Evolutionary conservation across 1,140 invertebrate genomes (phyloP).

Genomic region (Trichoplusia ni): DNA sequence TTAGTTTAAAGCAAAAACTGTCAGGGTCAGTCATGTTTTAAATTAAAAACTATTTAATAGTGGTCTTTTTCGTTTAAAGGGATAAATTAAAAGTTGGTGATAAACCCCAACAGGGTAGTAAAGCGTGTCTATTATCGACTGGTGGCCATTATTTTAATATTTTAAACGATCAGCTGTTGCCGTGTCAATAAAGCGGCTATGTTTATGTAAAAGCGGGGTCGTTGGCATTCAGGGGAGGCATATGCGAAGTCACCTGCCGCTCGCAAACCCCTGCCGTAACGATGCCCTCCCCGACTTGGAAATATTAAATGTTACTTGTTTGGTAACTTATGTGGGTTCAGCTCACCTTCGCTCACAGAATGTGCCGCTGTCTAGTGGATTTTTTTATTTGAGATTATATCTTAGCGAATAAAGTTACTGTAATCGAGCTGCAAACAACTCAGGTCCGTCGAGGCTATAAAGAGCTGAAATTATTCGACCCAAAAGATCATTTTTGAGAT

Average conservation of each 20-base stretch:
- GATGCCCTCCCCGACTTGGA: constrained; percentile 38
- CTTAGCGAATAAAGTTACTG: constrained; percentile 9
- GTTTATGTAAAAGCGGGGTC: constrained; percentile 41
- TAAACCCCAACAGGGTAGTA: neutral
- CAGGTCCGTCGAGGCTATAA: neutral
- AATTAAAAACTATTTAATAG: neutral
- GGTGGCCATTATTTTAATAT: constrained; percentile 1
- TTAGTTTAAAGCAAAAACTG: neutral
- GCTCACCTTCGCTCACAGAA: constrained; percentile 28
- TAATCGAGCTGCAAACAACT: neutral
- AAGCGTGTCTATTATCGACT: neutral
- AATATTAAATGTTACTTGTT: constrained; percentile 59
- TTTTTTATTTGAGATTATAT: constrained; percentile 25
- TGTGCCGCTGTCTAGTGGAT: constrained; percentile 2
- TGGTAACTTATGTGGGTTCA: constrained; percentile 43
- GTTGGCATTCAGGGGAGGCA: constrained; percentile 55
- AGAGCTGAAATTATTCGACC: neutral
- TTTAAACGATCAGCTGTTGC: constrained; percentile 48
- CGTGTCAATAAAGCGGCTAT: constrained; percentile 27
- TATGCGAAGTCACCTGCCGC: constrained; percentile 52
- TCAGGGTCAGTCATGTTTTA: neutral
- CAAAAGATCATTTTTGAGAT: constrained; percentile 7
- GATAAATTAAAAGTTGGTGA: neutral
- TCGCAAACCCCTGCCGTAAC: constrained; percentile 31
- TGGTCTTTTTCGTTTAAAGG: neutral